Evolutionary conservation across 2,113 vertebrate species (phyloP), one percentile per base, ranked within the genome.

Genomic region (Okapia johnstoni): DNA sequence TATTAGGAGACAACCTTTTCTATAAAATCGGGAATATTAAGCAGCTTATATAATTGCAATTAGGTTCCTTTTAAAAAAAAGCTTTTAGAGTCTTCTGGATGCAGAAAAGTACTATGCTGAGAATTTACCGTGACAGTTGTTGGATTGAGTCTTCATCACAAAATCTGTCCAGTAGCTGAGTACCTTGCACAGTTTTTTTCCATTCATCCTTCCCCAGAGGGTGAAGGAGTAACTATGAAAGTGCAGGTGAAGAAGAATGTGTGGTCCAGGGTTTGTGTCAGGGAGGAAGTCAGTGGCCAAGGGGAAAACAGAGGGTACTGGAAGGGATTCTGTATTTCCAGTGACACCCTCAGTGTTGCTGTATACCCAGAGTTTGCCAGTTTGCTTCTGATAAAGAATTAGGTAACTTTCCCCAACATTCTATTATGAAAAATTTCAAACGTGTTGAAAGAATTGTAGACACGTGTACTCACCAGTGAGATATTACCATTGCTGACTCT

Each of bases 71-170:
- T 55, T 57, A 43, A 17, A 58, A 2, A 54, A 16, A 85, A 61
- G 33, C n/a, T 57, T 85, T 90, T 70, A 77, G 13, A 60, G 21
- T 43, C 36, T 94, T 80, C 13, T 58, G 11, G 36, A 73, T 17
- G 19, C 26, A 85, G 52, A 50, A 76, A 81, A 58, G 17, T 40
- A 50, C 2, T 9, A 5, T 1, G 10, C 40, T 88, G 88, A 9
- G 1, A 0, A 1, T 28, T 70, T 52, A 10, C 14, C 17, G 0
- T n/a, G 25, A 48, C 9, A 52, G 15, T 4, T 54, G 30, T 33
- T 63, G 36, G 14, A 10, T 26, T 91, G 84, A 61, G 17, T 86
- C 46, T 58, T 57, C 23, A 26, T n/a, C 40, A 28, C 11, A 79
- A 66, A 95, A 26, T 55, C 55, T 52, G 40, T 43, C 36, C 6